Evolutionary conservation across 2,797 vertebrate genomes (phyloP).

Genomic region (Gallinago nigripennis): DNA sequence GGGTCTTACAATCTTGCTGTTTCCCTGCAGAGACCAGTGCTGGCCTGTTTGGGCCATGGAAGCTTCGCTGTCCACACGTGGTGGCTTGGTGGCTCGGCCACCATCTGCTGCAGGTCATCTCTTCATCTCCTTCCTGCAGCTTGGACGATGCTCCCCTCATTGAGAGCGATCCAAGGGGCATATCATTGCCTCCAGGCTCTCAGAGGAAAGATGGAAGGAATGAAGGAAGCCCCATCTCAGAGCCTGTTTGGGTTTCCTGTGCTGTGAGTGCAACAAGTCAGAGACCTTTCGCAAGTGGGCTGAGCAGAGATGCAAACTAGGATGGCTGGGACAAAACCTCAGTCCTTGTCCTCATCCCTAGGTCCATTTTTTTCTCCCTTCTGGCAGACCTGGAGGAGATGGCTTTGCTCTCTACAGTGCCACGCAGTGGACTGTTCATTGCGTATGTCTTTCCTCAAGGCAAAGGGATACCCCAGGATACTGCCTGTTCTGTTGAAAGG

Average conservation of each 20-base stretch:
- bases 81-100: not conserved
- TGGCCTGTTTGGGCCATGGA: rapidly evolving
- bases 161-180: rapidly evolving
- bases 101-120: not conserved
- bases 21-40: rapidly evolving
- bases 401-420: not conserved
- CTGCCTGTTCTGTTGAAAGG: rapidly evolving
- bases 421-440: not conserved
- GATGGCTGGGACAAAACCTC: rapidly evolving
- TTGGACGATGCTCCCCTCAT: rapidly evolving
- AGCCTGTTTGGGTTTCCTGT: rapidly evolving
- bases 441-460: not conserved
- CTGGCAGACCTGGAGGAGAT: not conserved
- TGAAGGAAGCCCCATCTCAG: not conserved
- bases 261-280: rapidly evolving
- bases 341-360: not conserved
- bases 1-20: no score
- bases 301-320: not conserved
- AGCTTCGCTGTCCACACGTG: not conserved
- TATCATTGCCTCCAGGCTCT: not conserved
- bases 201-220: not conserved
- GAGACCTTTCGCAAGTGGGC: not conserved
- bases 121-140: rapidly evolving
- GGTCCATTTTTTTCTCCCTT: not conserved
- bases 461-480: not conserved